phyloP scores from a whole-genome alignment of 2,113 vertebrate genomes.

The Elephas maximus region DNA sequence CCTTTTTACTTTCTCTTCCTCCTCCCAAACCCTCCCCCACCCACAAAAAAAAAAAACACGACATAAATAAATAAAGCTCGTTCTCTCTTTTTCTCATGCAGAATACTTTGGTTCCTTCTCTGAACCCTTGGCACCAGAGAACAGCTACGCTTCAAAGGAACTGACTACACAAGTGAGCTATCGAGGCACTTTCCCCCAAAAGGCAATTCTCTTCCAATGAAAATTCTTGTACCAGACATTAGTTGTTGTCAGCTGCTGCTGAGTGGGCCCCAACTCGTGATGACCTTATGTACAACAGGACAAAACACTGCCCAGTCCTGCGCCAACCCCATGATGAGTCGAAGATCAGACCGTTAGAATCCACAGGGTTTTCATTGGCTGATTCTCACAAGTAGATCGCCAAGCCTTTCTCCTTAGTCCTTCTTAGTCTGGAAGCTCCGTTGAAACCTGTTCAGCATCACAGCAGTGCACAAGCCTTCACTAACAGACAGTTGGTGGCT shows the following conservation, averaged over 20 bases:
- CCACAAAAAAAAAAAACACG: background rate
- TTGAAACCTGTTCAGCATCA: background rate
- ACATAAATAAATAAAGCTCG: background rate
- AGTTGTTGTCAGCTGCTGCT: background rate
- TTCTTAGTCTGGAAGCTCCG: background rate
- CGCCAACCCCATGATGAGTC: background rate
- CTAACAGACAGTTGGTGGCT: no score
- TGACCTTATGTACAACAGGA: background rate
- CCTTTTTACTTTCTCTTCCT: background rate
- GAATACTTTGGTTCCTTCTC: conserved; percentile 32
- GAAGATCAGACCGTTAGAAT: background rate
- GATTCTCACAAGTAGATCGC: background rate
- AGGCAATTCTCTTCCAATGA: conserved; percentile 23
- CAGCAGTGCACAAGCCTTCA: background rate
- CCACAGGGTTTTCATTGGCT: background rate
- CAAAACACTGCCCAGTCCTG: background rate
- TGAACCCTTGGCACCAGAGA: conserved; percentile 22
- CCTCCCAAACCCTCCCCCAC: background rate
- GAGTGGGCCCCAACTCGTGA: background rate
- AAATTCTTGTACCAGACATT: background rate
- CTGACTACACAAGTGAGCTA: background rate
- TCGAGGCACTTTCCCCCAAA: conserved; percentile 39
- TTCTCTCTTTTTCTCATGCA: background rate
- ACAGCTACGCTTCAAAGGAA: conserved; percentile 21
- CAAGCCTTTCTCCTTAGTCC: background rate